These are phyloP conservation scores for Muricea muricata DNA, from an alignment of 92 coral and sea anemone species.

Conservation along the genomic window DNA sequence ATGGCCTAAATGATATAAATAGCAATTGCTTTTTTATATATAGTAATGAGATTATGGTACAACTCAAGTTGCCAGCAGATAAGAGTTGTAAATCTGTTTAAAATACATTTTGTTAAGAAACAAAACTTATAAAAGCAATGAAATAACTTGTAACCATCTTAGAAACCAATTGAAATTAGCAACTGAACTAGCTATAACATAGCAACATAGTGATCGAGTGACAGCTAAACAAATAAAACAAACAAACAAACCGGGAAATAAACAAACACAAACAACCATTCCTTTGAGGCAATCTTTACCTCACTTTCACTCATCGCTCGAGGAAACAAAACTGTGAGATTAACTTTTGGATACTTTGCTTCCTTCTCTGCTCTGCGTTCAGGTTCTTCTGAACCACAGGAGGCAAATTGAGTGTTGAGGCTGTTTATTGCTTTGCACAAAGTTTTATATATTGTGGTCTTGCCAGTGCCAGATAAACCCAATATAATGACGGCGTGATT, in stretches of 20 bases:
- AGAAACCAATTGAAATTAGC: background rate
- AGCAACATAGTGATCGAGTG: background rate
- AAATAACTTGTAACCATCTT: no score
- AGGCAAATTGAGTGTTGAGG: slow-evolving; percentile 64
- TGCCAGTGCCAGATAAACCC: slow-evolving; percentile 95
- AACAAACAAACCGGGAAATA: no score
- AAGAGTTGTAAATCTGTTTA: no score
- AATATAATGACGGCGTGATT: slow-evolving; percentile 76
- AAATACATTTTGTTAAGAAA: no score
- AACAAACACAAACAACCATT: background rate
- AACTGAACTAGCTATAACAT: background rate
- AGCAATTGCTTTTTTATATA: no score
- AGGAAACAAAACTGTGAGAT: slow-evolving; percentile 84
- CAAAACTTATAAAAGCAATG: no score
- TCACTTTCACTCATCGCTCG: slow-evolving; percentile 82
- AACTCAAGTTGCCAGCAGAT: no score
- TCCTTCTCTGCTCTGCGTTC: background rate
- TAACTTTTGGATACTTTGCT: slow-evolving; percentile 75
- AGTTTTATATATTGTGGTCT: slow-evolving; percentile 76
- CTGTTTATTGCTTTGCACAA: slow-evolving; percentile 78
- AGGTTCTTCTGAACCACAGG: background rate
- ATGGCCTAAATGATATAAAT: no score
- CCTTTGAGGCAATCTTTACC: slow-evolving; percentile 50
- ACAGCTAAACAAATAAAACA: background rate
- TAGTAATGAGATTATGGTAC: no score